A percentile compares a stretch with the other conserved stretches of the same genome.
These are phyloP conservation scores for Carcina quercana DNA, from an alignment of 2,888 invertebrate genomes.

Conservation along the genomic window DNA sequence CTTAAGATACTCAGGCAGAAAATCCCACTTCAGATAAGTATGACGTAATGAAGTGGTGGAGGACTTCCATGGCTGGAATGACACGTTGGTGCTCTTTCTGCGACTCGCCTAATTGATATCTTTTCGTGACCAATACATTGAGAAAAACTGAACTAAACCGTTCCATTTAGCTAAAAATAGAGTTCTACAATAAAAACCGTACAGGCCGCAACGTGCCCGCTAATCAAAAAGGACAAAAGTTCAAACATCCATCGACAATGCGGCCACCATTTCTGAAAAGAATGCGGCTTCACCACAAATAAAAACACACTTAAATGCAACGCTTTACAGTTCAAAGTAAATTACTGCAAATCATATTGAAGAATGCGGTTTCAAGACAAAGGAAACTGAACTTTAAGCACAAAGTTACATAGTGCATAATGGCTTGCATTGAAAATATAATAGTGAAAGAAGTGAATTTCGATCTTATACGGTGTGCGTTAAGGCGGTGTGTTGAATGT, in stretches of 20 bases:
- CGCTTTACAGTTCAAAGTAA: too few relatives aligned
- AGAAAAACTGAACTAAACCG: too few relatives aligned
- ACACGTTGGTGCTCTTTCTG: too few relatives aligned
- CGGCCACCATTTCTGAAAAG: slow-evolving; percentile 43
- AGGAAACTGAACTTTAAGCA: slow-evolving; percentile 55
- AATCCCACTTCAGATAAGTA: too few relatives aligned
- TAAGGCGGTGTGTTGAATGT: slow-evolving; percentile 42
- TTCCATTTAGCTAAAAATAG: slow-evolving; percentile 28
- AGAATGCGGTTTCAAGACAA: slow-evolving; percentile 44
- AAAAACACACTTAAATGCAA: slow-evolving; percentile 58
- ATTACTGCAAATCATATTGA: too few relatives aligned
- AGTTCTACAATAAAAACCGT: slow-evolving; percentile 43
- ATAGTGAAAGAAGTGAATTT: slow-evolving; percentile 25
- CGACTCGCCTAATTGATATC: too few relatives aligned
- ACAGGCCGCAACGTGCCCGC: slow-evolving; percentile 50
- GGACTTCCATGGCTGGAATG: too few relatives aligned
- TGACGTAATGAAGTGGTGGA: too few relatives aligned
- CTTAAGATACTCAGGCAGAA: too few relatives aligned
- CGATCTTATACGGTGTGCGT: slow-evolving; percentile 31
- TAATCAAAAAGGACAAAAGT: slow-evolving; percentile 68
- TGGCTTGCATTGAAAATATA: slow-evolving; percentile 41
- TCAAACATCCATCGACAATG: slow-evolving; percentile 60
- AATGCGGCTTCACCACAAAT: slow-evolving; percentile 44
- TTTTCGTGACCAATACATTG: too few relatives aligned
- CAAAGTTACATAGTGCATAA: slow-evolving; percentile 56